Conservation (phyloP, 1,140 invertebrate genomes). For the Colletes latitarsis region DNA sequence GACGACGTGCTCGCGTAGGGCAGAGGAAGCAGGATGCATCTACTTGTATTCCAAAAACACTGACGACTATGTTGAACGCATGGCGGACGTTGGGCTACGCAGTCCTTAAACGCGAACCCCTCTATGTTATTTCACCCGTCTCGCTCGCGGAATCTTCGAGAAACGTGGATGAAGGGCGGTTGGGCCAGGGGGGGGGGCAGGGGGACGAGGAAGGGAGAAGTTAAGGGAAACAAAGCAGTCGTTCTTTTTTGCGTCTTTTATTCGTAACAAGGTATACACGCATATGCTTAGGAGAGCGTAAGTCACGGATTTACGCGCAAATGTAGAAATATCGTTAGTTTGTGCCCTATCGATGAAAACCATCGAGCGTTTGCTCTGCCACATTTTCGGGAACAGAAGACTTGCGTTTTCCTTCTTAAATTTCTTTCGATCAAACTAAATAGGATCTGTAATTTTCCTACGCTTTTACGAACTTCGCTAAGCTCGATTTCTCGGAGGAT, state of each 20-base stretch:
- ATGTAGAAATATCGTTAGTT: too few species aligned
- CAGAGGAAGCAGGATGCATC: slow-evolving; percentile 18
- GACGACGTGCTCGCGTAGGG: slow-evolving; percentile 1
- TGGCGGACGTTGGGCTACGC: slow-evolving; percentile 10
- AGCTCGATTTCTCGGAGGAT: not conserved
- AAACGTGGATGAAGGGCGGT: not conserved
- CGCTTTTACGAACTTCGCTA: not conserved
- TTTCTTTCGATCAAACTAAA: not conserved
- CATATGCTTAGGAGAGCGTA: not conserved
- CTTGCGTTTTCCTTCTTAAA: not conserved
- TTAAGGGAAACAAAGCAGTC: too few species aligned
- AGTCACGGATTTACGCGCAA: too few species aligned
- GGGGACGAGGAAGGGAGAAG: too few species aligned
- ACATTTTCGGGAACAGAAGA: too few species aligned
- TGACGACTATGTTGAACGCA: slow-evolving; percentile 21
- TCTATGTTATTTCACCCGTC: slow-evolving; percentile 17
- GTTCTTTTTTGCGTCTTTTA: not conserved
- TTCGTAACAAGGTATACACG: not conserved
- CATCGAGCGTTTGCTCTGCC: too few species aligned
- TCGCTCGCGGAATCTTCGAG: not conserved
- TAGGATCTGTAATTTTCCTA: not conserved
- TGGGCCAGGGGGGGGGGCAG: not conserved
- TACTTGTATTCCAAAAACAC: slow-evolving; percentile 32
- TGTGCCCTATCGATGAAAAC: too few species aligned
- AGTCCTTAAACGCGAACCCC: not conserved